Percentiles rank a stretch among this genome's conserved stretches.
These are phyloP conservation scores for Philypnodon macrostomus DNA, from an alignment of 2,797 vertebrate genomes.

Conservation along the genomic window DNA sequence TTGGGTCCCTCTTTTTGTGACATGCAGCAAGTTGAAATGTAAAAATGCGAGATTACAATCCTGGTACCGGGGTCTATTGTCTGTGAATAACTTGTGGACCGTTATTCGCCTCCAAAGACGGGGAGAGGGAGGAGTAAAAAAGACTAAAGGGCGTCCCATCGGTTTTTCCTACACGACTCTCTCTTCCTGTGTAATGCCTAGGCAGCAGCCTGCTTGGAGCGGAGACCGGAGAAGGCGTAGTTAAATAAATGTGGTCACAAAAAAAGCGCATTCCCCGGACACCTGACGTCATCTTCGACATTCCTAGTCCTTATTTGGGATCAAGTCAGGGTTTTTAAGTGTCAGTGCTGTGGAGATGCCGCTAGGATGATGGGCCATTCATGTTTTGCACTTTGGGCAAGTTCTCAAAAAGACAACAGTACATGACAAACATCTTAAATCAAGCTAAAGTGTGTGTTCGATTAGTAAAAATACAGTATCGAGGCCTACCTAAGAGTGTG, in stretches of 20 bases:
- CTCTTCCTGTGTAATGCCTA: constrained; percentile 66
- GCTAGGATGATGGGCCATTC: no score
- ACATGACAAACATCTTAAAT: no score
- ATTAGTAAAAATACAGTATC: no score
- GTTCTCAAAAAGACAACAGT: no score
- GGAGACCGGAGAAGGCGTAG: constrained; percentile 65
- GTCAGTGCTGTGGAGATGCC: not conserved
- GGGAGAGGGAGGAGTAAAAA: constrained; percentile 49
- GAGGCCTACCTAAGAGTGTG: constrained; percentile 21
- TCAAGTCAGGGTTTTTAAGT: constrained; percentile 30
- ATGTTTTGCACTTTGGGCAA: no score
- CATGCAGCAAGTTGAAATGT: constrained; percentile 43
- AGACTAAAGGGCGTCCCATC: constrained; percentile 58
- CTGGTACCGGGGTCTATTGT: constrained; percentile 47
- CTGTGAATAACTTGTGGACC: constrained; percentile 68
- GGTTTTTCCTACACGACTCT: constrained; percentile 48
- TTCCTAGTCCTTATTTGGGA: constrained; percentile 81
- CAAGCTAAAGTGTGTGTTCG: no score
- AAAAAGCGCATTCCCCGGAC: constrained; percentile 53
- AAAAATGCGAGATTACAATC: constrained; percentile 8
- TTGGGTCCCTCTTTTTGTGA: constrained; percentile 32
- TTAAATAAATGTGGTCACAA: constrained; percentile 59
- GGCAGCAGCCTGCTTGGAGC: no score
- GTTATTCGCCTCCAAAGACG: constrained; percentile 70
- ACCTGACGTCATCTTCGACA: constrained; percentile 71